Evolutionary conservation across 2,113 vertebrate genomes (phyloP).

Genomic region (Erpornis zantholeuca): DNA sequence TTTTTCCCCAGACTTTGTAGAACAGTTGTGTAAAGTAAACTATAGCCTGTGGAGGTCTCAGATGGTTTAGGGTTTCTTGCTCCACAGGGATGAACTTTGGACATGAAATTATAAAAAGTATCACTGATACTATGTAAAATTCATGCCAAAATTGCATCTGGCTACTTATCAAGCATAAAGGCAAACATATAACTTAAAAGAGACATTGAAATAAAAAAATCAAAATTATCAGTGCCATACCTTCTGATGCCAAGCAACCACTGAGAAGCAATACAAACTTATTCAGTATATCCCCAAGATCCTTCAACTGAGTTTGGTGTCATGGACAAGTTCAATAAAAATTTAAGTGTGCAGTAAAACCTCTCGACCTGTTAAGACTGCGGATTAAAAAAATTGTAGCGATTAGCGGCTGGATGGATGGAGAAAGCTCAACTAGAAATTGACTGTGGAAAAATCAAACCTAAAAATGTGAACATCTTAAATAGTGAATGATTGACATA

Average conservation of each 20-base stretch:
- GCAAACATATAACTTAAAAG: not conserved
- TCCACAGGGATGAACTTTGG: not conserved
- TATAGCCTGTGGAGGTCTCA: accelerated
- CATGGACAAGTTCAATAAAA: not conserved
- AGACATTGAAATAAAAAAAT: not conserved
- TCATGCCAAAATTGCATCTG: not conserved
- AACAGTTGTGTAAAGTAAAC: not conserved
- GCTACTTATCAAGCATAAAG: not conserved
- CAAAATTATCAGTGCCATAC: not conserved
- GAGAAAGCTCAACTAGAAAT: not conserved
- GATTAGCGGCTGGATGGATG: not conserved
- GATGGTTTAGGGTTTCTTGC: not conserved
- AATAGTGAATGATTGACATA: not conserved
- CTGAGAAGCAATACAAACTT: not conserved
- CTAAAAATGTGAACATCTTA: not conserved
- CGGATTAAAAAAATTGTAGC: not conserved
- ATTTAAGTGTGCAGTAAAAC: not conserved
- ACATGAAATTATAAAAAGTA: not conserved
- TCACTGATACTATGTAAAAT: not conserved
- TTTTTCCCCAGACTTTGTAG: accelerated
- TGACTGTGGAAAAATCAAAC: not conserved
- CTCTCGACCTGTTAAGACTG: not conserved
- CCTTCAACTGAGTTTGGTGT: not conserved
- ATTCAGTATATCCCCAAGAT: not conserved
- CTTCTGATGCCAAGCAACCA: not conserved